These are phyloP conservation scores for Pandemis corylana DNA, from an alignment of 2,888 invertebrate species.

Conservation along the genomic window DNA sequence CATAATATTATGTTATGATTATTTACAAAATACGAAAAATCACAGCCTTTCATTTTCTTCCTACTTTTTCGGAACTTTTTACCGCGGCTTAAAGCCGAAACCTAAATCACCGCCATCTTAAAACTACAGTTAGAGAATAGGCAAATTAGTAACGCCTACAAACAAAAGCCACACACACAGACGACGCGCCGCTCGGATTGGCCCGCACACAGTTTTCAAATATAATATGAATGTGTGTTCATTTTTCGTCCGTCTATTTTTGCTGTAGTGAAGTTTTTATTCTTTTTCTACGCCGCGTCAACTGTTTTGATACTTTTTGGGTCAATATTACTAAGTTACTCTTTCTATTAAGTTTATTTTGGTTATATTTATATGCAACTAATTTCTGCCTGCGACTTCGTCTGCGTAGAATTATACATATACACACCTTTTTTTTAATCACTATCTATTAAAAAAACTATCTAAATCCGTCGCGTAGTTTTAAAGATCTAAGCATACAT, in stretches of 20 bases:
- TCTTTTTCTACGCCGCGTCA: constrained; percentile 53
- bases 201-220: constrained; percentile 61
- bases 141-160: constrained; percentile 40
- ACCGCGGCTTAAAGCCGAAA: not conserved
- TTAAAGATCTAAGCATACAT: too few relatives aligned
- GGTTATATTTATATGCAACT: too few relatives aligned
- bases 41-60: not conserved
- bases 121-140: constrained; percentile 29
- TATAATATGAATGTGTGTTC: constrained; percentile 68
- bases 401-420: too few relatives aligned
- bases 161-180: constrained; percentile 59
- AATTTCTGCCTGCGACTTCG: too few relatives aligned
- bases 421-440: too few relatives aligned
- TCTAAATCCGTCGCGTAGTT: too few relatives aligned
- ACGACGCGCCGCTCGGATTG: constrained; percentile 56
- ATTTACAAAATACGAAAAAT: too few relatives aligned
- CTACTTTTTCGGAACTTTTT: not conserved
- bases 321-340: constrained; percentile 42
- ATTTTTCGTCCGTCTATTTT: constrained; percentile 82
- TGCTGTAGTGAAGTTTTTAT: constrained; percentile 78
- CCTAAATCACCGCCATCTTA: constrained; percentile 3
- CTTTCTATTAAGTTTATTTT: not conserved
- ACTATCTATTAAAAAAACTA: too few relatives aligned
- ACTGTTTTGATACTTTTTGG: constrained; percentile 68
- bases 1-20: too few relatives aligned